A percentile compares a stretch with the other conserved stretches of the same genome.
These are phyloP conservation scores for Enteromius radiatus DNA, from an alignment of 2,797 vertebrate species.

Conservation along the genomic window DNA sequence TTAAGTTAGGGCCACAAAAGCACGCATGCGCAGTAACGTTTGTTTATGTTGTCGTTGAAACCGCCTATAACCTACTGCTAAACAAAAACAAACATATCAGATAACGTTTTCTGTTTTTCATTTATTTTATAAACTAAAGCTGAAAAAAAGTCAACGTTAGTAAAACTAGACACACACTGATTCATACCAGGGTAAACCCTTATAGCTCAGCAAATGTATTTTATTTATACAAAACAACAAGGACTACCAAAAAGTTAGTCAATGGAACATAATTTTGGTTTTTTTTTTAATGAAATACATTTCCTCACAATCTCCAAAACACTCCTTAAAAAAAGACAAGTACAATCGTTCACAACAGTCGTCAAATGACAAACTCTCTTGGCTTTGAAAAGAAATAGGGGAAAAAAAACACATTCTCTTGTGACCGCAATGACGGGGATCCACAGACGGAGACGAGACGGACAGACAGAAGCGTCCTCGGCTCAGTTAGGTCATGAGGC, in stretches of 20 bases:
- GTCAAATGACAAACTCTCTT: conserved; percentile 60
- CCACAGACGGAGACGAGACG: conserved; percentile 48
- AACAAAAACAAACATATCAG: too few relatives aligned
- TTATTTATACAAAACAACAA: conserved; percentile 85
- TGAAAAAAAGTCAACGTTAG: not conserved
- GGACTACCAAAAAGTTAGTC: conserved; percentile 83
- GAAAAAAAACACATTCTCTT: conserved; percentile 71
- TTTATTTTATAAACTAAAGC: too few relatives aligned
- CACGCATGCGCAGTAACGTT: too few relatives aligned
- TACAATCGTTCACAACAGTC: conserved; percentile 75
- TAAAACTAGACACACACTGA: not conserved
- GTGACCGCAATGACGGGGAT: conserved; percentile 65
- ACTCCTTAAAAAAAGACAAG: conserved; percentile 63
- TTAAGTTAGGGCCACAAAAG: too few relatives aligned
- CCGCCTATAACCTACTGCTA: too few relatives aligned
- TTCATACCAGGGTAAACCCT: not conserved
- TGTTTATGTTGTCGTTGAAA: too few relatives aligned
- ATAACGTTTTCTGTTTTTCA: too few relatives aligned
- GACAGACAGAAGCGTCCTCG: conserved; percentile 54
- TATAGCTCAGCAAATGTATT: conserved; percentile 77
- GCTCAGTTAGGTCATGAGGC: conserved; percentile 58
- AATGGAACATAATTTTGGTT: conserved; percentile 69
- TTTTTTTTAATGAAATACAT: conserved; percentile 70
- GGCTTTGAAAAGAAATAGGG: conserved; percentile 62
- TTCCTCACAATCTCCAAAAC: conserved; percentile 71